A percentile compares a stretch with the other conserved stretches of the same genome.
phyloP scores from a whole-genome alignment of 2,113 vertebrate genomes.

The Proteles cristata region DNA sequence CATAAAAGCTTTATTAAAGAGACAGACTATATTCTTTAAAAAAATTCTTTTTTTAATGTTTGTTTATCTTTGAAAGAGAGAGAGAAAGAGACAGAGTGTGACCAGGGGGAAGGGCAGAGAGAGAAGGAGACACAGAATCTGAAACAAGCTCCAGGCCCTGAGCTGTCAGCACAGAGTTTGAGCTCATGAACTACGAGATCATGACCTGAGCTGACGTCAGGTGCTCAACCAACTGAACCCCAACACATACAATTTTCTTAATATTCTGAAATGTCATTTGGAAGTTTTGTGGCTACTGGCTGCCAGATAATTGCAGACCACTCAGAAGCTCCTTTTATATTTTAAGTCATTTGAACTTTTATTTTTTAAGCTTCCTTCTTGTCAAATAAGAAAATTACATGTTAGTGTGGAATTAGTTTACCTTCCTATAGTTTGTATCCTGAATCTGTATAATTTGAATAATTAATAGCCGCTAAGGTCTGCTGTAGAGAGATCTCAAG shows the following conservation, averaged over 20 bases:
- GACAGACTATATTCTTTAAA: not conserved
- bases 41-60: too few species aligned
- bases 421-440: not conserved
- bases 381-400: not conserved
- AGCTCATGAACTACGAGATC: too few species aligned
- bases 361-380: not conserved
- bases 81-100: too few species aligned
- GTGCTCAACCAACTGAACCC: too few species aligned
- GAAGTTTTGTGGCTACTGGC: not conserved
- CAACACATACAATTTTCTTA: not conserved
- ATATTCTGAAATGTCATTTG: not conserved
- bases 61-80: too few species aligned
- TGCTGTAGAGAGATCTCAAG: not conserved
- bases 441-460: not conserved
- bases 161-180: too few species aligned
- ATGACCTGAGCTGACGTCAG: too few species aligned
- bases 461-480: not conserved
- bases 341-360: not conserved
- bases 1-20: not conserved
- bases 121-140: too few species aligned
- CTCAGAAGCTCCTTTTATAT: slow-evolving; percentile 11
- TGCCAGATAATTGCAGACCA: not conserved
- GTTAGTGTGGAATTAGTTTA: not conserved
- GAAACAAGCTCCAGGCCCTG: too few species aligned
- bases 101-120: too few species aligned